Evolutionary conservation across 1,140 invertebrate species (phyloP).

Genomic region (Lepidurus packardi): DNA sequence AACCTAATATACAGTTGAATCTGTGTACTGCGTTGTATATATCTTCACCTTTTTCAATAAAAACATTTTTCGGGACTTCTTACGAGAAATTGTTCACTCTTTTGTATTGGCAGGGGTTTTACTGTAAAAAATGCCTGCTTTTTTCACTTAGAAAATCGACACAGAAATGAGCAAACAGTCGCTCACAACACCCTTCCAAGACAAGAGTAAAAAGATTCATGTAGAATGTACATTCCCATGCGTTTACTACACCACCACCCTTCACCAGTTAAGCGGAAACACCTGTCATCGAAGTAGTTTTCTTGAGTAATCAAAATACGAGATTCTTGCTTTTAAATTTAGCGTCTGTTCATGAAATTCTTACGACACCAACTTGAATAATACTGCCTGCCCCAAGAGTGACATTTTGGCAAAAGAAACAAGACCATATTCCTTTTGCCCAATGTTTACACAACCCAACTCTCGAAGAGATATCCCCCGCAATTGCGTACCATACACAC

Average conservation of each 20-base stretch:
- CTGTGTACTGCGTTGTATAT: constrained; percentile 4
- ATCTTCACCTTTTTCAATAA: constrained; percentile 4
- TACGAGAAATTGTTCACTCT: neutral
- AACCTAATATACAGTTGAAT: neutral
- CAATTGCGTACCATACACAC: neutral
- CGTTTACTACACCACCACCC: neutral
- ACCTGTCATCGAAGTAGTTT: neutral
- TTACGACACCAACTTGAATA: too few relatives aligned
- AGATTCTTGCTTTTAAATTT: neutral
- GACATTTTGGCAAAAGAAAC: constrained; percentile 22
- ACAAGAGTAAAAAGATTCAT: neutral
- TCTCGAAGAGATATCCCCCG: neutral
- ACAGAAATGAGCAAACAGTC: neutral
- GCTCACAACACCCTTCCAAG: neutral
- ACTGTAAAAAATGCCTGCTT: neutral
- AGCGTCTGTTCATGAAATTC: too few relatives aligned
- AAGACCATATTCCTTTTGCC: neutral
- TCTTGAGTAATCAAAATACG: neutral
- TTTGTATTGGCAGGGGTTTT: constrained; percentile 19
- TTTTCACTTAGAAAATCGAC: constrained; percentile 11
- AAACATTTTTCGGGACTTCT: neutral
- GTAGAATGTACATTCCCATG: neutral
- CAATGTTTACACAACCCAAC: constrained; percentile 14
- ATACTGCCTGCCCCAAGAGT: neutral
- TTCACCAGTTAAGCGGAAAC: neutral